Base-by-base conservation (phyloP, 2,888 invertebrate species). In the Brassicogethes aeneus region DNA sequence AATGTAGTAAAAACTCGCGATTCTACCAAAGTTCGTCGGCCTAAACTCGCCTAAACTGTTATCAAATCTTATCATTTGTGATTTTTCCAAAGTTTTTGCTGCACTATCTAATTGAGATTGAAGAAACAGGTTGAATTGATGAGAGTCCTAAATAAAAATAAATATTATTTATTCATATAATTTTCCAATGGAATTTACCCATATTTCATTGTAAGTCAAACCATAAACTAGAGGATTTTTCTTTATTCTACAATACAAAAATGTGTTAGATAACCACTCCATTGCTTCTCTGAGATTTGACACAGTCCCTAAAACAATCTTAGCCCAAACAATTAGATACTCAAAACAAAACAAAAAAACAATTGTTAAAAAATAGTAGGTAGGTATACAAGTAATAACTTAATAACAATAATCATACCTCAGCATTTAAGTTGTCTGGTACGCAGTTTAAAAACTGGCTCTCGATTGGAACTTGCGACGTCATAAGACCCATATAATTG, bases 381-480 rank as follows among this genome's bases (percentile, higher is more conserved):
- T 38, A 59, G 33, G n/a, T n/a, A n/a, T n/a, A 32, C 10, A 32
- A 10, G 12, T 36, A 36, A 17, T 41, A 13, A 16, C 12, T 8
- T 34, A 23, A 17, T 23, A 34, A 23, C 34, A 15, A 17, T 5
- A 16, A 12, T n/a, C 17, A 23, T 39, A 90, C 88, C 76, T 99
- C 99, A 16, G 99, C 99, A 71, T 99, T 99, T 44, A 99, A 76
- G 72, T 99, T 96, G 68, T 99, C 97, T 2, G 89, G 85, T 40
- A 99, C 70, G 53, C 87, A 82, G 57, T 82, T 82, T 43, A 94
- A 82, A 59, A 99, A 96, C 69, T 93, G 93, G 59, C 95, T 95
- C 68, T 99, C 99, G 47, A 99, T 99, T 0, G 99, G 97, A 65
- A 91, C 90, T 69, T 97, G 96, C 62, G 94, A 90, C 1, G 94